These are phyloP conservation scores for Pristiophorus japonicus DNA, from an alignment of 2,113 vertebrate genomes.

Conservation along the genomic window DNA sequence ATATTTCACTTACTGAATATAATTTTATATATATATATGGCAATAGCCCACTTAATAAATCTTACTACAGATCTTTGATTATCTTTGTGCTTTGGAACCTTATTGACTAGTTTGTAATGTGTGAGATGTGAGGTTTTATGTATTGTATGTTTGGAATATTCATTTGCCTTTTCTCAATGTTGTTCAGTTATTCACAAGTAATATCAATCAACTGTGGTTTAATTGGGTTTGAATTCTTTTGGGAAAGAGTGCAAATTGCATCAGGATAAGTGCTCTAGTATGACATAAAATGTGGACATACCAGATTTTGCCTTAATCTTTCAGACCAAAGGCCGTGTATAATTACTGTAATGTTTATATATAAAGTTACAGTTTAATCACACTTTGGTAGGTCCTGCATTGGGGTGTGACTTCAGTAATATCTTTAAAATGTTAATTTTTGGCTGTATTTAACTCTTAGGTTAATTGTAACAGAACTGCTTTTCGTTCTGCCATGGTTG, in stretches of 20 bases:
- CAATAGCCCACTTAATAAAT: not conserved
- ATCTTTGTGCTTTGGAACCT: slow-evolving; percentile 5
- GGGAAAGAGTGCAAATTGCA: not conserved
- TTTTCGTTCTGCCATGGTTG: not conserved
- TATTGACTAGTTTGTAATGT: slow-evolving; percentile 26
- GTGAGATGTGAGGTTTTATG: slow-evolving; percentile 23
- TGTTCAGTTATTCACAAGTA: not conserved
- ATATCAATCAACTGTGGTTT: slow-evolving; percentile 10
- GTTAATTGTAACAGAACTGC: not conserved
- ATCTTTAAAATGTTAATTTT: not conserved
- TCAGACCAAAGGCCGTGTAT: slow-evolving; percentile 24
- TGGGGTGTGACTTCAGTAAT: not conserved
- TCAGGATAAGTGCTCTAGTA: not conserved
- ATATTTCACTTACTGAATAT: slow-evolving; percentile 26
- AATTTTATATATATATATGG: not conserved
- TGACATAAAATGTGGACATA: slow-evolving; percentile 1
- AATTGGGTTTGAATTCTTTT: not conserved
- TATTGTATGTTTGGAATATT: not conserved
- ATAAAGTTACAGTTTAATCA: not conserved
- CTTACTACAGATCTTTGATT: slow-evolving; percentile 1
- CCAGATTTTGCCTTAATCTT: slow-evolving; percentile 34
- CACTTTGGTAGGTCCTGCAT: slow-evolving; percentile 31
- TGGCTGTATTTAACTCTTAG: not conserved
- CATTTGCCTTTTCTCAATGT: not conserved
- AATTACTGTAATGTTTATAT: not conserved